phyloP scores from a whole-genome alignment of 2,888 invertebrate genomes.

The Mamestra brassicae region DNA sequence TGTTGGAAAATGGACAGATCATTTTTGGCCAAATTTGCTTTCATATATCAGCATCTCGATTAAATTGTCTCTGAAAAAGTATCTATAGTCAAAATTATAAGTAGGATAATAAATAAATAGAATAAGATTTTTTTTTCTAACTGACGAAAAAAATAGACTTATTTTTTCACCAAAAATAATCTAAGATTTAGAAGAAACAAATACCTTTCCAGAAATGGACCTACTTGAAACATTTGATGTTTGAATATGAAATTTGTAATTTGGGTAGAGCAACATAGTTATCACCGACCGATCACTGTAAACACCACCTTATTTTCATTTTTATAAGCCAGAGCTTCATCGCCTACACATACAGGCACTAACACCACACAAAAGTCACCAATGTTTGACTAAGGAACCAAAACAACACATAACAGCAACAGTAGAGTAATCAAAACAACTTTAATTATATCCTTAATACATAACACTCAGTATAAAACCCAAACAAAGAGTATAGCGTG shows the following conservation, averaged over 20 bases:
- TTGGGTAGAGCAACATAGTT: not conserved
- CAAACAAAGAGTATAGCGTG: constrained; percentile 61
- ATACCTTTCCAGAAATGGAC: no score
- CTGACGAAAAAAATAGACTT: not conserved
- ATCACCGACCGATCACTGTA: not conserved
- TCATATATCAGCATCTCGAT: not conserved
- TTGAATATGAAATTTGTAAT: no score
- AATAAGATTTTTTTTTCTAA: not conserved
- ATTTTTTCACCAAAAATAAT: not conserved
- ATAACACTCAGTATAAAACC: constrained; percentile 31
- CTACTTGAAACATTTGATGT: not conserved
- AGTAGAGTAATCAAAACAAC: constrained; percentile 52
- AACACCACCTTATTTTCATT: not conserved
- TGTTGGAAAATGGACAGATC: not conserved
- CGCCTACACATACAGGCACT: no score
- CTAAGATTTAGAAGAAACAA: not conserved
- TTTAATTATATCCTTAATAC: constrained; percentile 37
- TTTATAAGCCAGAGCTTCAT: not conserved
- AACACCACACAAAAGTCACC: no score
- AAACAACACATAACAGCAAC: constrained; percentile 22
- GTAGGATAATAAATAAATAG: not conserved
- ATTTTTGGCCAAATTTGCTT: not conserved
- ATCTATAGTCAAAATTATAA: not conserved
- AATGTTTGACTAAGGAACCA: constrained; percentile 1
- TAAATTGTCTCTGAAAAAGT: not conserved